A percentile compares a stretch with the other conserved stretches of the same genome.
Evolutionary conservation across 2,888 invertebrate species (phyloP).

Genomic region (Lasioglossum oenotherae): DNA sequence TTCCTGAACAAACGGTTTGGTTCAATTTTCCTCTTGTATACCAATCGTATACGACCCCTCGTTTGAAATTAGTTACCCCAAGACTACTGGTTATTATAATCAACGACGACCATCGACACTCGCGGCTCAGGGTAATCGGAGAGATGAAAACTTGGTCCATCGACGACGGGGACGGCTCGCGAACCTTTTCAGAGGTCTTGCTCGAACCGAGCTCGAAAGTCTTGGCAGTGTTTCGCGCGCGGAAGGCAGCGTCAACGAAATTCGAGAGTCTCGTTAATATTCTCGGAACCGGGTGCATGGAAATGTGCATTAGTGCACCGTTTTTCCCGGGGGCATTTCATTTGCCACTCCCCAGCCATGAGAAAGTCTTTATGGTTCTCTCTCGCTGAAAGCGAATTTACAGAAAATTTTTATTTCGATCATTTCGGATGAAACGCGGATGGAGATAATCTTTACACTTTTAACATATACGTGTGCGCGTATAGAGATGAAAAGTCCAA

Average conservation of each 20-base stretch:
- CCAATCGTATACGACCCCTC: not conserved
- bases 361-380: constrained; percentile 15
- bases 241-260: constrained; percentile 31
- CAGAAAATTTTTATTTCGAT: not conserved
- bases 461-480: not conserved
- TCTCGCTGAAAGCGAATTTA: not conserved
- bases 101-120: not conserved
- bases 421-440: no score
- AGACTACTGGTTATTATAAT: not conserved
- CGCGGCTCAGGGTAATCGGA: not conserved
- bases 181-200: not conserved
- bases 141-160: not conserved
- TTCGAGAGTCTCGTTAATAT: constrained; percentile 11
- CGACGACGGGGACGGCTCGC: not conserved
- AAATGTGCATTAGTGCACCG: not conserved
- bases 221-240: not conserved
- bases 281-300: not conserved
- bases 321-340: constrained; percentile 18
- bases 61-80: not conserved
- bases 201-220: not conserved
- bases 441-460: no score
- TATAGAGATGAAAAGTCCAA: not conserved
- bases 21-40: not conserved
- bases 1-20: not conserved
- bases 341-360: constrained; percentile 23